A percentile compares a stretch with the other conserved stretches of the same genome.
Conservation (phyloP, 2,113 vertebrate species). For the Sorex araneus region DNA sequence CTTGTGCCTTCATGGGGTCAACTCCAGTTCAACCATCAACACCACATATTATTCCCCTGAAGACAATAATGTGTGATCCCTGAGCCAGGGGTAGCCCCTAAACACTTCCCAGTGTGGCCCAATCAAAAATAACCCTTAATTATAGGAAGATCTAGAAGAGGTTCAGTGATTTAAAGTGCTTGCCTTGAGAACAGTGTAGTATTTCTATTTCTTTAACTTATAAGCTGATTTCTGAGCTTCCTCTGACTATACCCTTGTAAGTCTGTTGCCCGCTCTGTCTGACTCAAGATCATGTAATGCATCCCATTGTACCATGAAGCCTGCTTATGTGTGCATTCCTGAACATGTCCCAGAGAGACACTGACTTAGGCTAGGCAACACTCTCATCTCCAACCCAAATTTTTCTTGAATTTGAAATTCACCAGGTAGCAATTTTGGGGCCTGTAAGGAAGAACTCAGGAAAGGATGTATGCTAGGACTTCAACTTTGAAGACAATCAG, state of each 20-base stretch:
- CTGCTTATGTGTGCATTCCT: not conserved
- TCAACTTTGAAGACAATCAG: not conserved
- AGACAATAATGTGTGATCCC: no score
- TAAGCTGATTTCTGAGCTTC: not conserved
- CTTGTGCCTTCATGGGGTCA: no score
- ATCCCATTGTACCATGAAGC: not conserved
- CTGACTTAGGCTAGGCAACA: not conserved
- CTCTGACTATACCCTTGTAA: not conserved
- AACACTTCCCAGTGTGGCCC: no score
- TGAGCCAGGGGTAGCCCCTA: no score
- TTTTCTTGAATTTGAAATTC: not conserved
- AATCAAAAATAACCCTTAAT: no score
- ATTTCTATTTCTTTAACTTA: slow-evolving; percentile 18
- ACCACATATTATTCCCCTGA: no score
- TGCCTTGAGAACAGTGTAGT: not conserved
- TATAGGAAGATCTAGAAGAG: no score
- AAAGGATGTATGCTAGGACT: not conserved
- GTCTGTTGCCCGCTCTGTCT: not conserved
- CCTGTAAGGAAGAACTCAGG: not conserved
- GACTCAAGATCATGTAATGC: not conserved
- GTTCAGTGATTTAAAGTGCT: no score
- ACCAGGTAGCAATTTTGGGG: not conserved
- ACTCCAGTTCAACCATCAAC: no score
- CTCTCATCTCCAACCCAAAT: not conserved
- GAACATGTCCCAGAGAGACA: not conserved